Evolutionary conservation across 2,797 vertebrate species (phyloP).

Genomic region (Schizothorax lantsangensis): DNA sequence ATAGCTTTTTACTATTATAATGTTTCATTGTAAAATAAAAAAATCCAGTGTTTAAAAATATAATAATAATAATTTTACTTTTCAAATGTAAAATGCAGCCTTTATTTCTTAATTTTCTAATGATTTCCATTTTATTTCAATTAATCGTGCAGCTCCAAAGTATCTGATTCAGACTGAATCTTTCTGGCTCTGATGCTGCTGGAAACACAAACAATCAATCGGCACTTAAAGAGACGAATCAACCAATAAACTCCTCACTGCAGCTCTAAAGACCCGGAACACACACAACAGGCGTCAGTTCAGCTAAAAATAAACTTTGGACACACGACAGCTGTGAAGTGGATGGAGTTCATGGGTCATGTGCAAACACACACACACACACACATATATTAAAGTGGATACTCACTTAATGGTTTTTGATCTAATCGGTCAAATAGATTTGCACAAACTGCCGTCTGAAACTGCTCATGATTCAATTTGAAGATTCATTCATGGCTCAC

Average conservation of each 20-base stretch:
- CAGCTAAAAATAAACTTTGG: conserved; percentile 60
- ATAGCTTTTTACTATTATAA: too few relatives aligned
- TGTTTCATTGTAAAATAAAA: not conserved
- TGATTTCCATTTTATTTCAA: not conserved
- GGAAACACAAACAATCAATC: not conserved
- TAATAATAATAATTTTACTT: not conserved
- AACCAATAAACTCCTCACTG: not conserved
- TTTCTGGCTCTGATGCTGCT: not conserved
- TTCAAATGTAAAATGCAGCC: not conserved
- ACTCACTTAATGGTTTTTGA: not conserved
- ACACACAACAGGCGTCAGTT: conserved; percentile 47
- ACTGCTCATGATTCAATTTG: not conserved
- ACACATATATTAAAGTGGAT: not conserved
- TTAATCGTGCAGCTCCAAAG: not conserved
- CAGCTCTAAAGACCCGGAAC: not conserved
- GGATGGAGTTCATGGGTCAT: conserved; percentile 20
- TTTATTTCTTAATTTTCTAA: not conserved
- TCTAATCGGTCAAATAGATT: not conserved
- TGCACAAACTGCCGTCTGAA: not conserved
- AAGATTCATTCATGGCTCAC: not conserved
- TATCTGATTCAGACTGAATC: not conserved
- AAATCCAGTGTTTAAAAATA: not conserved
- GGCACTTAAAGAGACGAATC: not conserved
- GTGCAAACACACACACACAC: conserved; percentile 2
- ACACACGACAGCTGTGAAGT: conserved; percentile 54